Base-by-base conservation (phyloP, 2,888 invertebrate species). In the Tachina grossa region DNA sequence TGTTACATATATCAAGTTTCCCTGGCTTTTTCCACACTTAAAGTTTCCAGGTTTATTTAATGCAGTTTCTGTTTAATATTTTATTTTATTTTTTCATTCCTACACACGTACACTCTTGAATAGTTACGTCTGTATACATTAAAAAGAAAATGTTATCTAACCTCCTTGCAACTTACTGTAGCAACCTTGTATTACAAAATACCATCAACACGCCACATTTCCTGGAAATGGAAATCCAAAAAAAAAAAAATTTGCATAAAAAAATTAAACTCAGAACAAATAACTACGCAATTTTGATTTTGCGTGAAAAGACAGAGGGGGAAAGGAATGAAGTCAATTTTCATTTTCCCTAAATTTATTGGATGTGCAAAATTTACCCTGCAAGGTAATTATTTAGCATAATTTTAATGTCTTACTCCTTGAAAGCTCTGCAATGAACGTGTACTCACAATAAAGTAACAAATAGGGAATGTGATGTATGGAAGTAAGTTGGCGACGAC, bases 111-210 rank as follows among this genome's bases (percentile, higher is more conserved):
- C 16, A 49, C 19, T n/a, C 55, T 57, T 47, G 39, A 19, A 8
- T 14, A 57, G 57, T 77, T 63, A 55, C 41, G 22, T 51, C 16
- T 19, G 9, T 45, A 16, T 49, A 47, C 53, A 69, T 59, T 55
- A 79, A 47, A 45, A 81, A 75, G 53, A 51, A 75, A 69, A 22
- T 79, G 16, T 85, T 83, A 83, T 71, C 66, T 83, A 79, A 83
- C 66, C 79, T 80, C 68, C 83, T 77, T 75, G 80, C 59, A 85
- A 80, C 76, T 76, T 85, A 79, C 85, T 80, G 83, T 76, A 76
- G 41, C 83, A 82, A 76, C 71, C 66, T 83, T 79, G 79, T 83
- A 72, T 80, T 83, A 85, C 79, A 83, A 83, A 83, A 79, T 71
- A 45, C 71, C 75, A 69, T 75, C 68, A 79, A 84, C 80, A 85